These are phyloP conservation scores for Chaetodon trifasciatus DNA, from an alignment of 2,797 vertebrate genomes.

Conservation along the genomic window DNA sequence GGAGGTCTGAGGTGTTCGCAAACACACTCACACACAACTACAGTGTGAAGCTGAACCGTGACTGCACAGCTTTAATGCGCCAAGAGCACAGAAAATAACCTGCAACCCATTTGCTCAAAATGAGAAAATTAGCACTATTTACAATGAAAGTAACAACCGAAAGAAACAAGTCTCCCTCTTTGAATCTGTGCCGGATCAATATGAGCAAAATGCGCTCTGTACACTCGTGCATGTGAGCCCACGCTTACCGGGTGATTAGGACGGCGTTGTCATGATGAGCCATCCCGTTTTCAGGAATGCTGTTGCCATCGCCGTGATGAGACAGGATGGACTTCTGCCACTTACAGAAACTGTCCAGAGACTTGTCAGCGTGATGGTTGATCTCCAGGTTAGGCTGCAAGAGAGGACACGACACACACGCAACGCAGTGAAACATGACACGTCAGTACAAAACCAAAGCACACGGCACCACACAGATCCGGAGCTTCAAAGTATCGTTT, in stretches of 20 bases:
- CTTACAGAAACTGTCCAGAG: conserved; percentile 99
- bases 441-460: not conserved
- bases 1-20: conserved; percentile 4
- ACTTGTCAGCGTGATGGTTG: conserved; percentile 99
- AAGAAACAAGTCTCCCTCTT: conserved; percentile 7
- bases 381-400: conserved; percentile 99
- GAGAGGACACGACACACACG: conserved; percentile 85
- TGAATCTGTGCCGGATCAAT: not conserved
- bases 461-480: not conserved
- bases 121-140: conserved; percentile 34
- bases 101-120: conserved; percentile 55
- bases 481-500: not conserved
- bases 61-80: not conserved
- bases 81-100: conserved; percentile 43
- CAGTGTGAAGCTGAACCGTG: not conserved
- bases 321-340: conserved; percentile 99
- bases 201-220: not conserved
- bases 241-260: conserved; percentile 96
- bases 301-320: conserved; percentile 97
- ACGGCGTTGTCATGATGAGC: conserved; percentile 99
- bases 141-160: conserved; percentile 10
- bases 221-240: not conserved
- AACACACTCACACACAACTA: conserved; percentile 17
- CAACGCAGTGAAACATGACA: conserved; percentile 47
- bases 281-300: conserved; percentile 98